Evolutionary conservation across 2,797 vertebrate species (phyloP).

Genomic region (Mormyrops attenuatus): DNA sequence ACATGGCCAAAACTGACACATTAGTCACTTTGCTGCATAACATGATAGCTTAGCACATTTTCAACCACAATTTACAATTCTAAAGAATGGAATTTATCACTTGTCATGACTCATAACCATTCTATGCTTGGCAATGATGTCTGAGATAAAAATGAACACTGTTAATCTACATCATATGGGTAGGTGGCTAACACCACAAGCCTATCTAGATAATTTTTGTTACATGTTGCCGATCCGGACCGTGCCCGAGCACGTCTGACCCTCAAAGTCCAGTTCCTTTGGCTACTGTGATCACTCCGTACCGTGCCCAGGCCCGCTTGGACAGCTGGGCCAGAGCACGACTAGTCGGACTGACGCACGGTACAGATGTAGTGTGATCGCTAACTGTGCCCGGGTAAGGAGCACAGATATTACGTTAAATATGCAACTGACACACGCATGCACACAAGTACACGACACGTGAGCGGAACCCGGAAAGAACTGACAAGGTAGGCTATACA

Average conservation of each 20-base stretch:
- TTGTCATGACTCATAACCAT: not conserved
- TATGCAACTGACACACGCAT: not conserved
- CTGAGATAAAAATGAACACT: not conserved
- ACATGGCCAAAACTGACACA: not conserved
- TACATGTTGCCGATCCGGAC: not conserved
- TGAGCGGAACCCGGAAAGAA: not conserved
- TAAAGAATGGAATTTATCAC: not conserved
- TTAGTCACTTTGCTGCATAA: not conserved
- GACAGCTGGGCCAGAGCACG: not conserved
- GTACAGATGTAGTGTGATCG: not conserved
- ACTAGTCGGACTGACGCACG: not conserved
- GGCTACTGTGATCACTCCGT: not conserved
- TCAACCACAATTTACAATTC: not conserved
- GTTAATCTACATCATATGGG: not conserved
- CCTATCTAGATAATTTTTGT: not conserved
- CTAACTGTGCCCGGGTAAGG: not conserved
- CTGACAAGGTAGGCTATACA: not conserved
- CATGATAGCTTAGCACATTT: not conserved
- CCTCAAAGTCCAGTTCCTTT: not conserved
- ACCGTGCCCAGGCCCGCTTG: not conserved
- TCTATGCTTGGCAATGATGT: not conserved
- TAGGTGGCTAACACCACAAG: not conserved
- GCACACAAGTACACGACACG: not conserved
- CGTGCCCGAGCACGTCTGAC: not conserved
- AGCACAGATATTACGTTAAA: not conserved